Base-by-base conservation (phyloP, 2,888 invertebrate species). In the Margaritifera margaritifera region DNA sequence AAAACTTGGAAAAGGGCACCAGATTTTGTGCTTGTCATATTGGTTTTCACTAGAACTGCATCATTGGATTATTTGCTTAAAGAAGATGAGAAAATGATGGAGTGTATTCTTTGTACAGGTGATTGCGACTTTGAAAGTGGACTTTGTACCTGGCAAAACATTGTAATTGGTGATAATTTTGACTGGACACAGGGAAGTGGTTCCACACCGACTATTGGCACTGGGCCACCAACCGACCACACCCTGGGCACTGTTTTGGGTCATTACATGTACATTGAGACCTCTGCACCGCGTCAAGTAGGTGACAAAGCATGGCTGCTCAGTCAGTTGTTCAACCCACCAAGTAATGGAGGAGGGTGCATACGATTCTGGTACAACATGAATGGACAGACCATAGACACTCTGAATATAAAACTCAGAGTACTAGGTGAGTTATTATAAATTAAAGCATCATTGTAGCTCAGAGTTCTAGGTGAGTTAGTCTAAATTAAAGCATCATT, bases 361-460 rank as follows among this genome's bases (percentile, higher is more conserved):
- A 68, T 87, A 50, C 63, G 70, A 6, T 87, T 88, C 72, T 85
- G 84, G 84, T 88, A 86, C 74, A 84, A 84, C 72, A 87, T 87
- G 86, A 82, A 83, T 68, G 88, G 88, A 19, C 68, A 71, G 19
- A 80, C 84, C 22, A 75, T 85, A 25, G 84, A 81, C 75, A 80
- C 77, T 19, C 81, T 88, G 4, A 74, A 78, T 53, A 74, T 87
- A 25, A 63, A 74, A 55, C 66, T 82, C 18, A 68, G 62, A 54
- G 72, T 75, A 0, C 78, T 75, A 74, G 81, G 84, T 84, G 72
- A 64, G 59, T 61, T 22, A 31, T 50, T 51, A 4, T 15, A 25
- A 53, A 52, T 24, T 24, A 53, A 42, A 42, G 42, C 42, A 11
- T n/a, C 15, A 24, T 24, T 19, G 19, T n/a, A n/a, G n/a, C n/a